Evolutionary conservation across 2,797 vertebrate genomes (phyloP), one percentile per base, ranked within the genome.

Genomic region (Naso thynnoides): DNA sequence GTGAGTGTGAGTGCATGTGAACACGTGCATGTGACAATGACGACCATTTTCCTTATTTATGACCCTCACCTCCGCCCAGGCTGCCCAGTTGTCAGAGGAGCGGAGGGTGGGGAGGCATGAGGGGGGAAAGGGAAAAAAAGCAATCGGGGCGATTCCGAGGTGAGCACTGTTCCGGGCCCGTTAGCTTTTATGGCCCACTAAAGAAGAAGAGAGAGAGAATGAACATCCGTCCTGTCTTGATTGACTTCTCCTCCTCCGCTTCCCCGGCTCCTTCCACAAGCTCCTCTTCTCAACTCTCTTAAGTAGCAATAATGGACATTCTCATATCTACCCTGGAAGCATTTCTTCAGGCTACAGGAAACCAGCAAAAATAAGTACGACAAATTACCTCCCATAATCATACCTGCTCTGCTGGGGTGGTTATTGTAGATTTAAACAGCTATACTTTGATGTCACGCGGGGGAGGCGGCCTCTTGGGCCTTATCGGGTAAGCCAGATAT

Each of bases 181-280:
- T 92, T 92, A 90, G 89, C 79, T 94, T 95, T 94, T 93, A 94
- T 91, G 81, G 83, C 87, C 86, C 89, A 90, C 92, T 94, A 92
- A 91, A 91, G 88, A 84, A 84, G 69, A 90, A 89, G 82, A 83
- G 70, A 74, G 87, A 75, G 71, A 75, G 88, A 90, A 91, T 91
- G 83, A 92, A 93, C 91, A 90, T 89, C 84, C 86, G 88, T 89
- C 72, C 81, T 76, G 76, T 63, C 79, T 83, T 89, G 84, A 88
- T 88, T 89, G 87, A 91, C 88, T 91, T 87, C 87, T 82, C 81
- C 70, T 81, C 73, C 79, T 80, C 66, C 19, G n/a, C 86, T 84
- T 76, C 53, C 62, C 52, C 15, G 18, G 70, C 73, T 79, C 83
- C 82, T 58, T 79, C 76, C 74, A 71, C 79, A 53, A 77, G 73